phyloP scores from a whole-genome alignment of 2,888 invertebrate species.

The Drosophila eohydei region DNA sequence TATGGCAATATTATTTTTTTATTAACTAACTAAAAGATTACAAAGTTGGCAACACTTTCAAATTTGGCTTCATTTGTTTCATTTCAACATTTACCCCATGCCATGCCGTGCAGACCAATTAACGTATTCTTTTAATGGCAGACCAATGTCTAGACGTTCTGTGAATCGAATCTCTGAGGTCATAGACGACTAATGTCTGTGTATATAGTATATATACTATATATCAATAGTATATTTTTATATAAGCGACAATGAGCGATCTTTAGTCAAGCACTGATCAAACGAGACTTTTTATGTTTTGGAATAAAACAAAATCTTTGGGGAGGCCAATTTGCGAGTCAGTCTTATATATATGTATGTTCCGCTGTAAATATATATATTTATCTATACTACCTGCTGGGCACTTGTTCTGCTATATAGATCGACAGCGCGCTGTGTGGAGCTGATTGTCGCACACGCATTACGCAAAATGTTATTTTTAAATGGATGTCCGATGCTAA shows the following conservation, averaged over 20 bases:
- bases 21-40: conserved; percentile 23
- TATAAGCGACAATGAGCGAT: conserved; percentile 25
- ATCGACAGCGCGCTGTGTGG: conserved; percentile 39
- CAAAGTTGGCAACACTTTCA: conserved; percentile 30
- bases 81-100: conserved; percentile 40
- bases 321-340: conserved; percentile 66
- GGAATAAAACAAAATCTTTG: conserved; percentile 53
- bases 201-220: conserved; percentile 3
- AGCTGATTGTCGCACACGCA: conserved; percentile 63
- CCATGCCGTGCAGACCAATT: conserved; percentile 49
- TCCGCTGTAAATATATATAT: not conserved
- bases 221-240: conserved; percentile 12
- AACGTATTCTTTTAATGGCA: conserved; percentile 64
- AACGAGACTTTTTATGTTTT: conserved; percentile 39
- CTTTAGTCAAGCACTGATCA: conserved; percentile 53
- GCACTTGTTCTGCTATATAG: conserved; percentile 33
- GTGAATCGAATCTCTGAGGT: conserved; percentile 69
- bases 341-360: conserved; percentile 20
- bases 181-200: conserved; percentile 39
- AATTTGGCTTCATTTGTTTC: conserved; percentile 16
- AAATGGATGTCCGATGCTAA: conserved; percentile 79
- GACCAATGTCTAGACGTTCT: conserved; percentile 72
- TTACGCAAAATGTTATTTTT: conserved; percentile 84
- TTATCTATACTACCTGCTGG: conserved; percentile 35
- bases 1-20: not conserved